Evolutionary conservation across 2,888 invertebrate genomes (phyloP), one percentile per base, ranked within the genome.

Genomic region (Ptychoptera albimana): DNA sequence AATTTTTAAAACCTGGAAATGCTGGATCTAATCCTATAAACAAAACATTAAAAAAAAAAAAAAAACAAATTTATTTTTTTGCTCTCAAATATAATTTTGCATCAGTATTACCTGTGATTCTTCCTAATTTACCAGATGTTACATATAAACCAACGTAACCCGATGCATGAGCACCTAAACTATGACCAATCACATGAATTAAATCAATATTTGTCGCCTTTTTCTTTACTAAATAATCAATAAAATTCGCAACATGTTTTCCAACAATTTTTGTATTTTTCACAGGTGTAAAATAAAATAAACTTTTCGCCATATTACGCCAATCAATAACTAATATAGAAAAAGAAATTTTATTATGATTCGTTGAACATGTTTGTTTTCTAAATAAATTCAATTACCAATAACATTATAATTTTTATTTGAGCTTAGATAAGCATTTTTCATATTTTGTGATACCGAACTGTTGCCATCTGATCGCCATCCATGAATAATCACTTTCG

Each of bases 21-120:
- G 84, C 83, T 1, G 84, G 82, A 63, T 84, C 83, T 50, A 75
- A 49, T 2, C 78, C 79, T 54, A 71, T 70, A 9, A 72, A 67
- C 54, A 14, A 30, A n/a, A n/a, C n/a, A n/a, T n/a, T n/a, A n/a
- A n/a, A n/a, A n/a, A n/a, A n/a, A n/a, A n/a, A n/a, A n/a, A n/a
- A n/a, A n/a, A n/a, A n/a, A n/a, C n/a, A n/a, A n/a, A n/a, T n/a
- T n/a, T 37, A 46, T 35, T 41, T 32, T 15, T 16, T 38, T 13
- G 6, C 15, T 38, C 16, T 38, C 11, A 14, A n/a, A n/a, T n/a
- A n/a, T 5, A 5, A 23, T 5, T 23, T 23, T 23, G 7, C 7
- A 5, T 23, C 4, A 23, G 29, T n/a, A 54, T 53, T 54, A 69
- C 77, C 79, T 41, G 79, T 78, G 4, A 79, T 73, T 54, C 79